Evolutionary conservation across 2,888 invertebrate species (phyloP), one percentile per base, ranked within the genome.

Genomic region (Lithophane ornitopus): DNA sequence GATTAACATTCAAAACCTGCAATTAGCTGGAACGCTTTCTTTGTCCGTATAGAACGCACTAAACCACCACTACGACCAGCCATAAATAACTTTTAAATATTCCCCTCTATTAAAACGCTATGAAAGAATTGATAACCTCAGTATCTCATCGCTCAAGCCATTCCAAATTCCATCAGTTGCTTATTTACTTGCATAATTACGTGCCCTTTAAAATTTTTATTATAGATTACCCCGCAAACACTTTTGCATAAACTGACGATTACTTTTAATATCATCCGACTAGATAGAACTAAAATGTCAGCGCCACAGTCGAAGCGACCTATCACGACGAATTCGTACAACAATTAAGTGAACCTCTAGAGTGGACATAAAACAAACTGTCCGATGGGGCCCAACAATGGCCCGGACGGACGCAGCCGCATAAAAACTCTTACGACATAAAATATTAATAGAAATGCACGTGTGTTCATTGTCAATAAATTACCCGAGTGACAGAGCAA

Each of bases 381-480:
- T 90, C 91, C 92, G 90, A 85, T 87, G 86, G 88, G 76, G 87
- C 82, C 88, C 91, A 93, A 95, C 95, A 95, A 95, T 94, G 91
- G 93, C 82, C 90, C 80, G 89, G 89, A 87, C 91, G 91, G 87
- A 91, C 91, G 91, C 91, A 90, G 90, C 88, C 87, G 90, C 90
- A 93, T 93, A 95, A 95, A 96, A 96, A 94, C 94, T 91, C 93
- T 93, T 93, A 91, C 92, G 91, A 95, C 95, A 96, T 96, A 96
- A 96, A 96, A 96, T 96, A 96, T 96, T 96, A 96, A 96, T 96
- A 96, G 96, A 96, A 96, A 96, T 96, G 96, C 96, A 96, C 96
- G 96, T 95, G 95, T 92, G 95, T 95, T 96, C 96, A 96, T 96
- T 96, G 95, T 96, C 96, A 95, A 96, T 96, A 96, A 96, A 96